Conservation (phyloP, 2,888 invertebrate species). For the Oligia strigilis region DNA sequence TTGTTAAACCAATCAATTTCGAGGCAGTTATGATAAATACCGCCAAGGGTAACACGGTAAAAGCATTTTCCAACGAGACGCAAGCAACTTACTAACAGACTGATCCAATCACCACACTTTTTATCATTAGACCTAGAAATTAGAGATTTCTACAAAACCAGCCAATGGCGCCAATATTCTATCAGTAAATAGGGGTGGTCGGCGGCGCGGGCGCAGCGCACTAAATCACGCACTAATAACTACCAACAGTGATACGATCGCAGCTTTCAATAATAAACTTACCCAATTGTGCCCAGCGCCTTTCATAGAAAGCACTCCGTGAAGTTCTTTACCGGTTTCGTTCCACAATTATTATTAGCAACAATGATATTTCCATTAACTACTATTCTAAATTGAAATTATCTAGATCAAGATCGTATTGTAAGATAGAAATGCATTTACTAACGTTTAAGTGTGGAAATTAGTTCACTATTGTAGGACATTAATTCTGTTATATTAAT, state of each 20-base stretch:
- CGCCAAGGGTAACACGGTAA: not conserved
- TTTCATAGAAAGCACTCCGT: slow-evolving; percentile 84
- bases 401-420: slow-evolving; percentile 73
- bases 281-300: slow-evolving; percentile 83
- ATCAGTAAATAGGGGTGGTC: slow-evolving; percentile 85
- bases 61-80: slow-evolving; percentile 15
- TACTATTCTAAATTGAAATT: slow-evolving; percentile 75
- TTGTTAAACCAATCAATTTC: not conserved
- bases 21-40: slow-evolving; percentile 5
- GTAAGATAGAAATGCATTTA: slow-evolving; percentile 62
- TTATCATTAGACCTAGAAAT: slow-evolving; percentile 61
- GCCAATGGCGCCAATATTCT: slow-evolving; percentile 74
- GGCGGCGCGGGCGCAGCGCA: slow-evolving; percentile 74
- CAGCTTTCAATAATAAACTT: slow-evolving; percentile 87
- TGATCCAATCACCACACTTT: slow-evolving; percentile 53
- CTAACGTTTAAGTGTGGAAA: slow-evolving; percentile 51
- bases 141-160: slow-evolving; percentile 68
- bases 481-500: slow-evolving; percentile 31
- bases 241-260: slow-evolving; percentile 86
- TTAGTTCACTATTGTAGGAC: slow-evolving; percentile 31
- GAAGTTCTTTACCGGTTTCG: slow-evolving; percentile 82
- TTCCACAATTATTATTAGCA: slow-evolving; percentile 83
- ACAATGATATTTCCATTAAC: slow-evolving; percentile 85
- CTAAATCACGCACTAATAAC: slow-evolving; percentile 89
- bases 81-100: slow-evolving; percentile 18